Evolutionary conservation across 2,113 vertebrate genomes (phyloP).

Genomic region (Mesembrinibis cayennensis): DNA sequence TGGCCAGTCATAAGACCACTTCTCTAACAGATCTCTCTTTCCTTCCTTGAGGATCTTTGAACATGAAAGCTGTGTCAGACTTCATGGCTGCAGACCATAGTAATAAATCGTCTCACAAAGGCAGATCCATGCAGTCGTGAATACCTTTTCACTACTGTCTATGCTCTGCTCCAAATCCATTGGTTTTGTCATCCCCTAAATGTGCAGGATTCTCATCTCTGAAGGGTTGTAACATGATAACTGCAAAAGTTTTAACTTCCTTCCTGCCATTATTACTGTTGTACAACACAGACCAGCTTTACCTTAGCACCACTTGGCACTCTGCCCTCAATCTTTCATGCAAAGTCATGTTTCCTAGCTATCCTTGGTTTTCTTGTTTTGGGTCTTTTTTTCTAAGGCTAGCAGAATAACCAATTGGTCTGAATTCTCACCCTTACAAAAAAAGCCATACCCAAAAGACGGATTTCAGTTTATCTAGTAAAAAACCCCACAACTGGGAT

Average conservation of each 20-base stretch:
- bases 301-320: neutral
- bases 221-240: neutral
- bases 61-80: neutral
- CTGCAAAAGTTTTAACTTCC: neutral
- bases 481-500: neutral
- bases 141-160: neutral
- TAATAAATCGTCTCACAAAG: neutral
- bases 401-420: rapidly evolving
- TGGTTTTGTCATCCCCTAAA: neutral
- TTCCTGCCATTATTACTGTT: neutral
- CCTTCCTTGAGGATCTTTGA: neutral
- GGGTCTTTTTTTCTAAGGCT: neutral
- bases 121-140: neutral
- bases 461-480: neutral
- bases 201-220: neutral
- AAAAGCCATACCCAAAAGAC: neutral
- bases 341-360: neutral
- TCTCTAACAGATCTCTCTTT: neutral
- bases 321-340: neutral
- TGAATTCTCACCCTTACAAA: neutral
- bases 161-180: neutral
- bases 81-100: neutral
- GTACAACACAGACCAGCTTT: neutral
- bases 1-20: neutral
- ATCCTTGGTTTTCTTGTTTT: neutral